These are phyloP conservation scores for Dallia pectoralis DNA, from an alignment of 2,797 vertebrate species.

Conservation along the genomic window DNA sequence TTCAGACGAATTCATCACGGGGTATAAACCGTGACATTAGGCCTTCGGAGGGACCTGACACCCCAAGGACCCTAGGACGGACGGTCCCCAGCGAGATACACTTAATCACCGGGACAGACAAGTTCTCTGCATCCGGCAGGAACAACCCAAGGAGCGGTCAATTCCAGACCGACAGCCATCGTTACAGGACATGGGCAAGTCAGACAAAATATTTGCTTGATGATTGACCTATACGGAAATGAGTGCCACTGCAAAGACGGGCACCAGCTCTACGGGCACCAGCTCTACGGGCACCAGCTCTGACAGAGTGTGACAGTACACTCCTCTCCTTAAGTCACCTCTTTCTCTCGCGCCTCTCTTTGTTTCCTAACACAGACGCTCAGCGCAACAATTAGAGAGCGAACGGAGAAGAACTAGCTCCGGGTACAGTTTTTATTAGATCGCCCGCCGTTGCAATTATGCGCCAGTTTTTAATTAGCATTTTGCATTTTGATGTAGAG, in stretches of 20 bases:
- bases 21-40: conserved; percentile 58
- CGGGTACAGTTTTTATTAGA: conserved; percentile 46
- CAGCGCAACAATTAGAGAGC: conserved; percentile 33
- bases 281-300: too few species aligned
- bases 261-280: too few species aligned
- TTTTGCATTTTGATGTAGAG: conserved; percentile 55
- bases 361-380: conserved; percentile 46
- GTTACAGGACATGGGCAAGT: too few species aligned
- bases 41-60: conserved; percentile 51
- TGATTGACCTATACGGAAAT: too few species aligned
- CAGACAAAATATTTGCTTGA: too few species aligned
- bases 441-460: conserved; percentile 60
- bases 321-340: conserved; percentile 27
- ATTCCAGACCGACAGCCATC: too few species aligned
- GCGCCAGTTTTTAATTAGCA: conserved; percentile 54
- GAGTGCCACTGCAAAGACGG: too few species aligned
- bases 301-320: too few species aligned
- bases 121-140: too few species aligned
- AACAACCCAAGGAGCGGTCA: too few species aligned
- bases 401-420: conserved; percentile 36
- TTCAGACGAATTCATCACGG: conserved; percentile 57
- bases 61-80: conserved; percentile 36
- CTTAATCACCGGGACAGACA: conserved; percentile 39
- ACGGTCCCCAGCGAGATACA: conserved; percentile 28
- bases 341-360: conserved; percentile 33